Evolutionary conservation across 2,113 vertebrate species (phyloP), one percentile per base, ranked within the genome.

Genomic region (Callopanchax toddi): DNA sequence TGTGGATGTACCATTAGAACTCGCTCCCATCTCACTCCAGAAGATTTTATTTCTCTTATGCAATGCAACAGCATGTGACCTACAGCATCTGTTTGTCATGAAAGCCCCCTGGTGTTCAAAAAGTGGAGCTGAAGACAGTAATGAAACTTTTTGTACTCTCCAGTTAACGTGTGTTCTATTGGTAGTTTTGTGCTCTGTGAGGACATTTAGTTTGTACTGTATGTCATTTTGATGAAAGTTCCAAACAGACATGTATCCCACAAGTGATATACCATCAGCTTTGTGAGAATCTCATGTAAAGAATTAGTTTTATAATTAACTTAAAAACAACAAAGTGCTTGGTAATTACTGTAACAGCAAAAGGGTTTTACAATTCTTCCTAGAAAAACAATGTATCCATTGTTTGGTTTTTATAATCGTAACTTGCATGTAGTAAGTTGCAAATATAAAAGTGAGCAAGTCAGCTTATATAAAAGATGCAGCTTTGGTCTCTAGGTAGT

Each of bases 41-140:
- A 62, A 78, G 51, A 67, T 60, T 52, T 55, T 22, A 50, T 76
- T 74, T 46, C 52, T 73, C 44, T 68, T 61, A 70, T 3, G 43
- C 50, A 78, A 76, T 55, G 48, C 7, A 32, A 32, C 29, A n/a
- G 51, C 43, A 37, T 11, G 39, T 68, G 62, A 66, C 56, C 20
- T 45, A 9, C 48, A 39, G 44, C 43, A 46, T 64, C 32, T 61
- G 67, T 54, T 43, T 61, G 52, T n/a, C 49, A 34, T 55, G 60
- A 76, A 70, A 66, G 64, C 69, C 68, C 63, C 50, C 84, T 83
- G 45, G 74, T 86, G 87, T 64, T 63, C 25, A 78, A 63, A 18
- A 53, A 18, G 43, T 59, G 62, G 26, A 78, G 11, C 6, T 78
- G 59, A 74, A 71, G 23, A 53, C 43, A 37, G 17, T 23, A 54